Percentiles rank a stretch among this genome's conserved stretches.
Evolutionary conservation across 2,113 vertebrate genomes (phyloP).

Genomic region (Corapipo altera): DNA sequence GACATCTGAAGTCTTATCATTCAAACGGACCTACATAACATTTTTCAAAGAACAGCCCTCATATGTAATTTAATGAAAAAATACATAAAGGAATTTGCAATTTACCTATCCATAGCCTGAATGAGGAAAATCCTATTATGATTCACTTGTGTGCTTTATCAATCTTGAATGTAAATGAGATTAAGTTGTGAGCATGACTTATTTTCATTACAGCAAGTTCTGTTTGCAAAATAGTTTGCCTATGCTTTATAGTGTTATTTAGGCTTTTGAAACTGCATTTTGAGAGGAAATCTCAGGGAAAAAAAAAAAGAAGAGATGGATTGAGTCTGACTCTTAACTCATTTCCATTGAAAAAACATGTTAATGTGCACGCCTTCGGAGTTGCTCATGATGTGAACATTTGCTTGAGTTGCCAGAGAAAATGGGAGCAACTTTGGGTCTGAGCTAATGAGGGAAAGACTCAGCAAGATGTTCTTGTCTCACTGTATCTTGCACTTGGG

Average conservation of each 20-base stretch:
- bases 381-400: rapidly evolving
- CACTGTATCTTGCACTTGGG: neutral
- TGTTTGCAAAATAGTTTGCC: neutral
- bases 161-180: neutral
- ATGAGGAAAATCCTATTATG: neutral
- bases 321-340: neutral
- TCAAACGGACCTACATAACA: neutral
- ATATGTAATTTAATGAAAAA: neutral
- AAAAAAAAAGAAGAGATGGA: neutral
- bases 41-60: neutral
- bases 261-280: neutral
- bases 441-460: neutral
- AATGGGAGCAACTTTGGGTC: neutral
- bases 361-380: neutral
- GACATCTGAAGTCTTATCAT: neutral
- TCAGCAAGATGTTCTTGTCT: neutral
- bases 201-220: neutral
- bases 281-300: neutral
- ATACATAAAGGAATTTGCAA: neutral
- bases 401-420: neutral
- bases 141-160: neutral
- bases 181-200: neutral
- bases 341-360: neutral
- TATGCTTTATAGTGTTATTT: neutral
- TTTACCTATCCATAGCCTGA: neutral